phyloP scores from a whole-genome alignment of 92 coral and sea anemone species.

The Pocillopora grandis region DNA sequence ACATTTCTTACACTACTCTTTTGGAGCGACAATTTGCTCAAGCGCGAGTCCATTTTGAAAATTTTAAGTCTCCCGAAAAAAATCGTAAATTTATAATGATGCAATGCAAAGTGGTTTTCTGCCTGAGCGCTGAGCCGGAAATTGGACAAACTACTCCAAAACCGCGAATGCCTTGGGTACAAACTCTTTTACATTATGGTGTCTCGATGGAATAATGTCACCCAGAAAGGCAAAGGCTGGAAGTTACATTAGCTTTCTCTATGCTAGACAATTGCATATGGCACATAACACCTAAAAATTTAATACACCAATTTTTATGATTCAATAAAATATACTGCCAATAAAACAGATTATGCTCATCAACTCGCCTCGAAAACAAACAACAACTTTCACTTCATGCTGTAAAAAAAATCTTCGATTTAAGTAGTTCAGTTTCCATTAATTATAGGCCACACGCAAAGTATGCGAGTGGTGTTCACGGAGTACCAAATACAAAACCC shows the following conservation, averaged over 20 bases:
- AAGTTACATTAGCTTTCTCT: not conserved
- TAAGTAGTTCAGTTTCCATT: no score
- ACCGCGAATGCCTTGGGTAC: no score
- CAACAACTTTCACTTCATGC: not conserved
- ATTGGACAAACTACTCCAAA: no score
- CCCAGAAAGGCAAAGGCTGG: not conserved
- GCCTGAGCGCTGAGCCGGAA: no score
- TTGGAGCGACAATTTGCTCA: not conserved
- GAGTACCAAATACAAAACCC: no score
- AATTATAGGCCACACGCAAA: no score
- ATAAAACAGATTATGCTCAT: not conserved
- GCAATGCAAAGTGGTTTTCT: no score
- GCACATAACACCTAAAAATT: conserved; percentile 9
- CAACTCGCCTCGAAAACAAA: not conserved
- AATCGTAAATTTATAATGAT: no score
- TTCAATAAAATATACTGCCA: not conserved
- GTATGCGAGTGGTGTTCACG: no score
- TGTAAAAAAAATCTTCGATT: no score
- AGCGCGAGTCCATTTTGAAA: not conserved
- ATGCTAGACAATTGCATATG: not conserved
- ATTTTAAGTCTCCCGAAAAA: not conserved
- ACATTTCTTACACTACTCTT: not conserved
- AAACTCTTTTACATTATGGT: no score
- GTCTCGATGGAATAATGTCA: not conserved
- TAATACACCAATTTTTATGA: not conserved